Base-by-base conservation (phyloP, 2,888 invertebrate species). In the Halictus ligatus region DNA sequence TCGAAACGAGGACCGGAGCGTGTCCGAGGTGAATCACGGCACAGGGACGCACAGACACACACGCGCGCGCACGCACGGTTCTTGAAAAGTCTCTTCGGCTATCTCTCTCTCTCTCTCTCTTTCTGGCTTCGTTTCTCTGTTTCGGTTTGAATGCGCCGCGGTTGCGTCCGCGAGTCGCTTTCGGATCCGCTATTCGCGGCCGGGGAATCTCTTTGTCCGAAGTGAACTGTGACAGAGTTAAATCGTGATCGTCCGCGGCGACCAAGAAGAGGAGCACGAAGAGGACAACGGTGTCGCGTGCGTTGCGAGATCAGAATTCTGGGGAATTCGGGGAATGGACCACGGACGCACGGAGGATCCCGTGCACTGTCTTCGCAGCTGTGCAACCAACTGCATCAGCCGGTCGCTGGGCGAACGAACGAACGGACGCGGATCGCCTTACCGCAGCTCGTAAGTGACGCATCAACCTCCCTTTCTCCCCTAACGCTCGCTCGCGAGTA, bases 141-240 rank as follows among this genome's bases (percentile, higher is more conserved):
- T 18, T 64, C 64, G 69, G 40, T 69, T 40, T 12, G 69, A 40
- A 35, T 25, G 71, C 73, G 29, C 69, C 69, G 69, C 69, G 69
- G 67, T 43, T 18, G 64, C 29, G 64, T 29, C 64, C 73, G 69
- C 75, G n/a, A 54, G 29, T 64, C 72, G 29, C 29, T 83, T 40
- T 40, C 15, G 73, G 64, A 54, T 58, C 60, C 72, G 78, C 54
- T 75, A 50, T 76, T 76, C 75, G 15, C 21, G n/a, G 48, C 58
- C 43, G 74, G 67, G 78, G 78, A 78, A 79, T 69, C 84, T 79
- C 84, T 85, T 85, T 85, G 85, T 84, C 50, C 80, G 84, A 43
- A 43, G 84, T 84, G 84, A 81, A 86, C 86, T 73, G 85, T 75
- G 84, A 84, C 84, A 81, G 75, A 80, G 81, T 87, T 88, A 75